Percentiles rank a stretch among this genome's conserved stretches.
Conservation (phyloP, 2,888 invertebrate species). For the Anthophora plumipes region DNA sequence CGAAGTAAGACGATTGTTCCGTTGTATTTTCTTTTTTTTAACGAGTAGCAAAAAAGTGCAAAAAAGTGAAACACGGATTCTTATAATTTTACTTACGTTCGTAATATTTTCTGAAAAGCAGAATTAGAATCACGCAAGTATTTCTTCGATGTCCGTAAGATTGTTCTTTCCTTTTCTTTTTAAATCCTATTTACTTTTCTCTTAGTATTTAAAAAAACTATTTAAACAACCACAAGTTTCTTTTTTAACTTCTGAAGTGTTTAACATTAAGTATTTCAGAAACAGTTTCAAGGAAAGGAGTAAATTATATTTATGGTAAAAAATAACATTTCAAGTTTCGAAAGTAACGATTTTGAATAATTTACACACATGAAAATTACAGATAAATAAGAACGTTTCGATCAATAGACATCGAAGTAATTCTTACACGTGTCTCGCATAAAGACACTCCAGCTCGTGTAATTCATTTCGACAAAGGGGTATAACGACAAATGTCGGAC, state of each 20-base stretch:
- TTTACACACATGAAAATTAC: no score
- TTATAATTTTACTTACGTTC: neutral
- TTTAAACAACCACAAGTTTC: neutral
- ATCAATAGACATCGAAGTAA: conserved; percentile 1
- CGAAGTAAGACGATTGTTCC: conserved; percentile 1
- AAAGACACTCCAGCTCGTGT: conserved; percentile 17
- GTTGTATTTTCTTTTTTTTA: neutral
- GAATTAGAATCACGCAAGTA: neutral
- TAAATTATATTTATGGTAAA: no score
- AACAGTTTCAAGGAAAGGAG: neutral
- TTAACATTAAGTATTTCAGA: neutral
- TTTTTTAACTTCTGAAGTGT: neutral
- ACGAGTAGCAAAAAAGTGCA: conserved; percentile 40
- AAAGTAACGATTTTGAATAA: no score
- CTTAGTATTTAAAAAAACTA: neutral
- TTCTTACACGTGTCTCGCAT: neutral
- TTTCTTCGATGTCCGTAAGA: neutral
- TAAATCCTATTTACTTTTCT: no score
- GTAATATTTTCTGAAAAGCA: neutral
- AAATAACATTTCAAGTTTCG: no score
- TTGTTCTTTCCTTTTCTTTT: neutral
- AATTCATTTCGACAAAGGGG: conserved; percentile 1
- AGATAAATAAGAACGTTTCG: no score
- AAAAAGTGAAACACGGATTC: conserved; percentile 39
- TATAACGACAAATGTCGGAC: conserved; percentile 3